phyloP scores from a whole-genome alignment of 2,888 invertebrate species.

The Chymomyza fuscimana region DNA sequence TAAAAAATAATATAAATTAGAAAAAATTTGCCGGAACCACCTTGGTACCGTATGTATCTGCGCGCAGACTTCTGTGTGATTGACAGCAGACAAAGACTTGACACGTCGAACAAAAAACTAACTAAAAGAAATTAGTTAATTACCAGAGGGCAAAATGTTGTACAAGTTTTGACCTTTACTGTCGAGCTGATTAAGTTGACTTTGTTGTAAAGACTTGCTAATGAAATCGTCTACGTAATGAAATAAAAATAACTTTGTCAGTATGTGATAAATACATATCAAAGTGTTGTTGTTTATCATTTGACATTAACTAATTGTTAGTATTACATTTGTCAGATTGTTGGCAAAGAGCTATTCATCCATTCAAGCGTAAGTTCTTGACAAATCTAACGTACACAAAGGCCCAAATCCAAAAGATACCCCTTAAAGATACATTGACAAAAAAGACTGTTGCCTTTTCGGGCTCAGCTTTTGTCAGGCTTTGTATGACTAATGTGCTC shows the following conservation, averaged over 20 bases:
- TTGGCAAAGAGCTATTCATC: slow-evolving; percentile 7
- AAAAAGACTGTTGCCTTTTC: slow-evolving; percentile 21
- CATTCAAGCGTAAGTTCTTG: slow-evolving; percentile 46
- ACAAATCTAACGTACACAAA: slow-evolving; percentile 47
- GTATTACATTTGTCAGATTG: slow-evolving; percentile 14
- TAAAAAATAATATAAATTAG: no score
- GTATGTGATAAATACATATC: background rate
- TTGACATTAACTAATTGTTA: slow-evolving; percentile 69
- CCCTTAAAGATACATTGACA: background rate
- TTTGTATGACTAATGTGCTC: slow-evolving; percentile 39
- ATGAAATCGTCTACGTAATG: background rate
- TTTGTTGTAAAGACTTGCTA: background rate
- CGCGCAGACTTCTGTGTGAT: no score
- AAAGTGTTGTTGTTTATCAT: slow-evolving; percentile 37
- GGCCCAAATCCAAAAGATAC: background rate
- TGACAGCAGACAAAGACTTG: no score
- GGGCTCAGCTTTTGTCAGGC: slow-evolving; percentile 13
- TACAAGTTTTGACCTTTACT: slow-evolving; percentile 60
- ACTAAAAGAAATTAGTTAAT: slow-evolving; percentile 56
- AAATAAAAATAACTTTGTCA: background rate
- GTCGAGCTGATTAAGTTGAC: slow-evolving; percentile 60
- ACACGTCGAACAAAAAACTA: background rate
- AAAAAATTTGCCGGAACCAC: no score
- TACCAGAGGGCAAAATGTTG: background rate
- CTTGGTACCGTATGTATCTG: no score